Evolutionary conservation across 2,113 vertebrate species (phyloP), one percentile per base, ranked within the genome.

Genomic region (Cynopterus brachyotis): DNA sequence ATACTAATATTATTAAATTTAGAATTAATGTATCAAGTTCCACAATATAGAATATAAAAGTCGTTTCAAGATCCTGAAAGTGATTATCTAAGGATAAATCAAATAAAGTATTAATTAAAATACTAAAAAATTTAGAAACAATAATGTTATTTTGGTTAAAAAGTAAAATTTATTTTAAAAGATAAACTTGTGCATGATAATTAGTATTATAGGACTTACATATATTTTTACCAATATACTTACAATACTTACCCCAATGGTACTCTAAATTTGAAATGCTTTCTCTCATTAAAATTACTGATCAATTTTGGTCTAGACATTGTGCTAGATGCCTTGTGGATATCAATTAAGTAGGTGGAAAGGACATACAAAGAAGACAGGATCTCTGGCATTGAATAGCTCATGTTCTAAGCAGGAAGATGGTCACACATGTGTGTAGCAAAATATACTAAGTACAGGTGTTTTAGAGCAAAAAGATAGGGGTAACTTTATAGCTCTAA

Each of bases 81-180:
- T 79, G 22, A 67, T 73, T 55, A 78, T 37, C 22, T 62, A 79
- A 55, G 59, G 20, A 69, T 20, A 93, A 78, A 67, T 82, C 57
- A 94, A 83, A 50, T 37, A 86, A 91, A 88, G 24, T 47, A 91
- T 83, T 89, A 45, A 80, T 69, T 72, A 47, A 6, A 88, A 89
- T 15, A 73, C 0, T 66, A 73, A 35, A 2, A 69, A 55, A 76
- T 83, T 62, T 85, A 75, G 2, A 85, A 84, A 26, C 9, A 11
- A 53, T 76, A 26, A n/a, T 60, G 15, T 60, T 72, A 78, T n/a
- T 57, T 26, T 78, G 17, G 0, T 17, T 87, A 32, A 73, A 91
- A 91, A 1, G 5, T 66, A 78, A 79, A 80, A 67, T 13, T 83
- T 5, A 92, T 90, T 86, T 78, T 42, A 70, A 78, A 73, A 73